Base-by-base conservation (phyloP, 1,140 invertebrate genomes). In the Procambarus virginalis region DNA sequence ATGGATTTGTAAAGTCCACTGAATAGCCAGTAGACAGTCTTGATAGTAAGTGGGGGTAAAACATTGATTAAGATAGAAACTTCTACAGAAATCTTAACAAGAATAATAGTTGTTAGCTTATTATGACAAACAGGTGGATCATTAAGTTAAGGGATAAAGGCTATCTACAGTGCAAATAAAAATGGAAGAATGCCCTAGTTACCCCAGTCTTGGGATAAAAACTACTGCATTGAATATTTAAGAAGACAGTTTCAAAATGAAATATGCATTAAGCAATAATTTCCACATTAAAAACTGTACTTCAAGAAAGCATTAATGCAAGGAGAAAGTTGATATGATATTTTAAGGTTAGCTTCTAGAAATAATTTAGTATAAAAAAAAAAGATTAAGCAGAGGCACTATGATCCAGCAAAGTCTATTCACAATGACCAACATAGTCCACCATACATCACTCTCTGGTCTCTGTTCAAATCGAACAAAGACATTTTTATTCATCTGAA, bases 341-440 rank as follows among this genome's bases (percentile, higher is more conserved):
- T 68, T 68, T 68, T 17, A 17, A 68, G 20, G 20, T 68, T n/a
- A 17, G 17, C 20, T 73, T 73, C 22, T 73, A 34, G 0, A 22
- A 73, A 73, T 34, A 73, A 34, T 34, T 6, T 34, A 20, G 68
- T 70, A 70, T 70, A 70, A 80, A 80, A 87, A 34, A 87, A 81
- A 81, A 68, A 73, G 58, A 60, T 60, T 70, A 81, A 49, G 60
- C 73, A 87, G 78, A 87, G 86, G 86, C 86, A 87, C 86, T 81
- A 87, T 76, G 22, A 80, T 76, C 45, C 60, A 87, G 34, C 60
- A 87, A 79, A 51, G 60, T 51, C 78, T 80, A 73, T 81, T 60
- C 51, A 85, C 70, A 77, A 55, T 68, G 51, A 45, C 20, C 34
- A 34, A 20, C 55, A 77, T 20, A 76, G 45, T 77, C 34, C 80